Evolutionary conservation across 1,140 invertebrate genomes (phyloP).

Genomic region (Dinothrombium tinctorium): DNA sequence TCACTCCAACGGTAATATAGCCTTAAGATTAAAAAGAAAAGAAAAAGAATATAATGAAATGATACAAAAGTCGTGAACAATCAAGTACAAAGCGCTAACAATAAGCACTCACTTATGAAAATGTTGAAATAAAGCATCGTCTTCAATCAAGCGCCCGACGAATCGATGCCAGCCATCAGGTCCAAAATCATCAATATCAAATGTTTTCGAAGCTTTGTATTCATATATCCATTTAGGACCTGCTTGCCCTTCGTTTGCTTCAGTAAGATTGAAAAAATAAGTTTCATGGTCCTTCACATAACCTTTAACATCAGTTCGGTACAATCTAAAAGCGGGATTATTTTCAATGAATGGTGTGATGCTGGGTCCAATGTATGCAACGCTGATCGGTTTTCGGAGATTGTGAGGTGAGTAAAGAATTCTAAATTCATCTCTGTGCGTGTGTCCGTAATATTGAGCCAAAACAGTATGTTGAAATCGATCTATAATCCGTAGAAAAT

Average conservation of each 20-base stretch:
- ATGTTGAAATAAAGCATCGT: slow-evolving; percentile 56
- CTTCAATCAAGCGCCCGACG: slow-evolving; percentile 52
- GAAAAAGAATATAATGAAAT: no score
- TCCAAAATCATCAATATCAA: slow-evolving; percentile 48
- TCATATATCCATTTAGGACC: slow-evolving; percentile 61
- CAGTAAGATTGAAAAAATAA: slow-evolving; percentile 84
- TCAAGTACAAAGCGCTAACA: no score
- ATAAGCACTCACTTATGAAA: slow-evolving; percentile 76
- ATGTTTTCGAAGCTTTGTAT: slow-evolving; percentile 56
- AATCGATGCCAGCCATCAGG: slow-evolving; percentile 66
- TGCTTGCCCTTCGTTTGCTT: slow-evolving; percentile 39
- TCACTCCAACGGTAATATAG: slow-evolving; percentile 11
- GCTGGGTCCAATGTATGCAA: slow-evolving; percentile 34
- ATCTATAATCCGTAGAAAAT: slow-evolving; percentile 70
- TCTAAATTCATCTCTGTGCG: slow-evolving; percentile 81
- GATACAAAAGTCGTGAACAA: no score
- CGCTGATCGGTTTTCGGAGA: slow-evolving; percentile 8
- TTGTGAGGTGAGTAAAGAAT: slow-evolving; percentile 41
- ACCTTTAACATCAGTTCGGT: slow-evolving; percentile 48
- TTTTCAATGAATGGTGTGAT: slow-evolving; percentile 72
- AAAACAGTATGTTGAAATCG: slow-evolving; percentile 65
- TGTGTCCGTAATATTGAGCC: slow-evolving; percentile 86
- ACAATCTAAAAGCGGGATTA: slow-evolving; percentile 86
- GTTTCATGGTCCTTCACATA: slow-evolving; percentile 70
- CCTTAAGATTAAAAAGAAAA: not conserved